Evolutionary conservation across 2,113 vertebrate species (phyloP).

Genomic region (Catharus minimus): DNA sequence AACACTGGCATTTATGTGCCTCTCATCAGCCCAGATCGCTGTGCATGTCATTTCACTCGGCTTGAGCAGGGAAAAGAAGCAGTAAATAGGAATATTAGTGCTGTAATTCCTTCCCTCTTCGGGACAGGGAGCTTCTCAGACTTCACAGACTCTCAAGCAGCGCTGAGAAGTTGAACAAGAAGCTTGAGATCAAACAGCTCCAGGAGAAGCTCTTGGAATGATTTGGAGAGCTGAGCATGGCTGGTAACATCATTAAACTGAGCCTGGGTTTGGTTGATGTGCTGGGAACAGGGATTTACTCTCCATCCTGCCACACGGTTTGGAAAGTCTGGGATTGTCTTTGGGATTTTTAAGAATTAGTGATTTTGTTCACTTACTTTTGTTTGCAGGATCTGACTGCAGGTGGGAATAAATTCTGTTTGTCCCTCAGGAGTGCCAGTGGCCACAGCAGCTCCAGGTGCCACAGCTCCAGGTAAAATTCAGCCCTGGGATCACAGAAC

Average conservation of each 20-base stretch:
- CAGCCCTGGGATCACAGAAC: neutral
- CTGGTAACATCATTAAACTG: neutral
- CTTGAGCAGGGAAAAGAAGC: neutral
- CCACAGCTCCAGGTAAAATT: fast-evolving
- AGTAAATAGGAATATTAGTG: neutral
- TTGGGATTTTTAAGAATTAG: neutral
- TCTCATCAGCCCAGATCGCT: neutral
- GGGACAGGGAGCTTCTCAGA: neutral
- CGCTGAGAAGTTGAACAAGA: neutral
- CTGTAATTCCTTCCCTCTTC: neutral
- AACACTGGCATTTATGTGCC: neutral
- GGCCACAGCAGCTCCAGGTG: neutral
- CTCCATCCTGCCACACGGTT: neutral
- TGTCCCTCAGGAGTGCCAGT: neutral
- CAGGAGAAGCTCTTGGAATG: neutral
- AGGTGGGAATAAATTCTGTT: neutral
- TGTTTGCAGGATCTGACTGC: too few species aligned
- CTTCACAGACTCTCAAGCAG: neutral
- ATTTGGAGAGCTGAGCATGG: neutral
- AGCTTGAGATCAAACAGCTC: neutral
- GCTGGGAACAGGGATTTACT: neutral
- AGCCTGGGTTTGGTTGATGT: neutral
- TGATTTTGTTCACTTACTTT: neutral
- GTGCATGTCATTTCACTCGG: neutral
- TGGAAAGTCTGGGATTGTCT: neutral